Evolutionary conservation across 2,113 vertebrate genomes (phyloP), one percentile per base, ranked within the genome.

Genomic region (Pseudonaja textilis): DNA sequence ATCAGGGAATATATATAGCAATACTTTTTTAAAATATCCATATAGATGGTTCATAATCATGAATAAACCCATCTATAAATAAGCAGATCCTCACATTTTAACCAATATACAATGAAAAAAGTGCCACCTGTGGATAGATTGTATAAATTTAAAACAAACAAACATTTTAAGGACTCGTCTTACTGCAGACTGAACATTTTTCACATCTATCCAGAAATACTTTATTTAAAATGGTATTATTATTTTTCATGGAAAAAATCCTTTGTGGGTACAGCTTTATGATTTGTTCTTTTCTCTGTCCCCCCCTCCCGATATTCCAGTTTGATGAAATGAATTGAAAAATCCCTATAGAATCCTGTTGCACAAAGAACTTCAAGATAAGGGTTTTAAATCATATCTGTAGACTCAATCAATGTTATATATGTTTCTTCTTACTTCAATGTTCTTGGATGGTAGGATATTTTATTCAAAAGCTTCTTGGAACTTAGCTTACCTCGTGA

Each of bases 401-500:
- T 92, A 81, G 52, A 47, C 85, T 89, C 34, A n/a, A 89, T 52
- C 93, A 96, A 95, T 88, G 89, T 92, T 50, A 88, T 92, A 91
- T 89, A 56, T 9, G 90, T 90, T 74, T 87, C n/a, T 95, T 92
- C 90, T 95, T 93, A 69, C 93, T 94, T 47, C 93, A 97, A 95
- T 95, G 95, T 85, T 90, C 96, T 93, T 95, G 95, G 94, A 88
- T 95, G 93, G 89, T 89, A 95, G n/a, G 92, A 23, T 29, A 89
- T 22, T 23, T 89, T 69, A 54, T 50, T 91, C 14, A 91, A 91
- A 89, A 85, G 6, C n/a, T n/a, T 61, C 8, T 56, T 59, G 14
- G 2, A 57, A 94, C 88, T 87, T 81, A 96, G 94, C 93, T 96
- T 98, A 99, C 99, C 99, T 99, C 99, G 6, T 99, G 99, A 95